phyloP scores from a whole-genome alignment of 2,888 invertebrate genomes.

The Drosophila koepferae region DNA sequence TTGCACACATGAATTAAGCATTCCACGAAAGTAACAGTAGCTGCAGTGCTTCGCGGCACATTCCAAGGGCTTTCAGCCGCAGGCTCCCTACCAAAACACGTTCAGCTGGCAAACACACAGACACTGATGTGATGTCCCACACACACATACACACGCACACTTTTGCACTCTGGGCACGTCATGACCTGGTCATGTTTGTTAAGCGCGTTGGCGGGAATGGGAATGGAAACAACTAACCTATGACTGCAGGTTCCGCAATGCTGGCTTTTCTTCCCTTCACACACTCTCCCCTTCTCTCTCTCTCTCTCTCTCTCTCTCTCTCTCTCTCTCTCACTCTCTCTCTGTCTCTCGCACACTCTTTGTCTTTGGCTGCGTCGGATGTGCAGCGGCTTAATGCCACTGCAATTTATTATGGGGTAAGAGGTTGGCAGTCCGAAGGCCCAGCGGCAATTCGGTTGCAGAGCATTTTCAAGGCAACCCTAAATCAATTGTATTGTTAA shows the following conservation, averaged over 20 bases:
- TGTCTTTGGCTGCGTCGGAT: constrained; percentile 10
- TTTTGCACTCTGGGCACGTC: constrained; percentile 50
- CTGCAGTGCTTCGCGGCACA: constrained; percentile 42
- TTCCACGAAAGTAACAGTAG: constrained; percentile 72
- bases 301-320: too few species aligned
- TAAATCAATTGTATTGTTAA: constrained; percentile 58
- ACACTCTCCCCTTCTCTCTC: neutral
- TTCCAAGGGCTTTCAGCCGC: constrained; percentile 47
- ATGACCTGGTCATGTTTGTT: constrained; percentile 62
- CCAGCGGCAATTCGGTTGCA: constrained; percentile 29
- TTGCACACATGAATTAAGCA: constrained; percentile 78
- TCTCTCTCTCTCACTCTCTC: neutral
- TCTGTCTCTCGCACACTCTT: neutral
- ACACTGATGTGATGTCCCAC: too few species aligned
- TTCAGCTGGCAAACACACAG: constrained; percentile 13
- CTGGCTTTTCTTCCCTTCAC: neutral
- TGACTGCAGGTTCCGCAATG: constrained; percentile 44
- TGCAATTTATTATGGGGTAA: constrained; percentile 34
- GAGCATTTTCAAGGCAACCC: constrained; percentile 27
- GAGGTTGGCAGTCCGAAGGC: constrained; percentile 3
- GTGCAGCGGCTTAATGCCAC: constrained; percentile 32
- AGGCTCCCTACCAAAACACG: constrained; percentile 31
- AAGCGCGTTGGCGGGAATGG: constrained; percentile 38
- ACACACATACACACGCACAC: neutral
- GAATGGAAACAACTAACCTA: constrained; percentile 38